phyloP scores from a whole-genome alignment of 2,113 vertebrate genomes.

The Macrotus californicus region DNA sequence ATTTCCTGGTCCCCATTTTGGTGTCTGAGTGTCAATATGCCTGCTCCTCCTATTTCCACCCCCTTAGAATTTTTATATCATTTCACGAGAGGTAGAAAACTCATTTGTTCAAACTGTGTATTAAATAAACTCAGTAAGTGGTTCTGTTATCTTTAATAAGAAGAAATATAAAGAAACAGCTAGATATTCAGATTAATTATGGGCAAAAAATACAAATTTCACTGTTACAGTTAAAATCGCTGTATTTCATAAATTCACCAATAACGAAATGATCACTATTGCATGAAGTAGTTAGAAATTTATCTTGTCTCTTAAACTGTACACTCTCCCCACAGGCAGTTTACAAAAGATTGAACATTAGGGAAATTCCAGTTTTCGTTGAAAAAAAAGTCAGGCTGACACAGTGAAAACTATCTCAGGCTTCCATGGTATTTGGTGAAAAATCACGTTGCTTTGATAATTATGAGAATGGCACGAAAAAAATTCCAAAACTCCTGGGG shows the following conservation, averaged over 20 bases:
- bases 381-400: constrained; percentile 4
- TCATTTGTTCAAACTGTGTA: not conserved
- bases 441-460: not conserved
- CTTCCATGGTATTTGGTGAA: not conserved
- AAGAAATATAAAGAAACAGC: not conserved
- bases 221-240: not conserved
- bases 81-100: not conserved
- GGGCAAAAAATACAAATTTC: not conserved
- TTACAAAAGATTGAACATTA: not conserved
- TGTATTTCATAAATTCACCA: not conserved
- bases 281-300: not conserved
- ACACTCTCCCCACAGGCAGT: not conserved
- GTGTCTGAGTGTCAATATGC: not conserved
- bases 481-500: not conserved
- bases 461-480: not conserved
- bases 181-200: not conserved
- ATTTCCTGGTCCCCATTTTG: not conserved
- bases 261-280: not conserved
- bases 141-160: not conserved
- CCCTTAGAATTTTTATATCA: not conserved
- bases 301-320: not conserved
- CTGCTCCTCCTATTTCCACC: not conserved
- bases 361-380: not conserved
- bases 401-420: not conserved
- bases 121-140: not conserved